phyloP scores from a whole-genome alignment of 2,888 invertebrate genomes.

The Unio pictorum region DNA sequence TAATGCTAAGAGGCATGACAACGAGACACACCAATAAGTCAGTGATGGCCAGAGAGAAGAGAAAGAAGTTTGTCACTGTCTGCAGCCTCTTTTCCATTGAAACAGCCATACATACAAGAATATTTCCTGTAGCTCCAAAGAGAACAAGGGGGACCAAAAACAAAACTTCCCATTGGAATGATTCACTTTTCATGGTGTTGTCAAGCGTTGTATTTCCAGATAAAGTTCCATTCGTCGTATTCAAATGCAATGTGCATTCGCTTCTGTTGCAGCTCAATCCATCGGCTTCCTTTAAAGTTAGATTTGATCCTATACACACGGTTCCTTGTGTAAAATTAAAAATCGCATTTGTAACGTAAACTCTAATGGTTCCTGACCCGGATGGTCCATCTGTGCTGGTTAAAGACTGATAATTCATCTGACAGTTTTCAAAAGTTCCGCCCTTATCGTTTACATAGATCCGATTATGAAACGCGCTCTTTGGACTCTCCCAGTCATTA shows the following conservation, averaged over 20 bases:
- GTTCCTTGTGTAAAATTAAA: no score
- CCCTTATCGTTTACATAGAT: no score
- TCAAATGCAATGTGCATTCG: not conserved
- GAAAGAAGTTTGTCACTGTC: constrained; percentile 95
- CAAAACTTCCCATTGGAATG: constrained; percentile 41
- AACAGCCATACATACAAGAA: constrained; percentile 93
- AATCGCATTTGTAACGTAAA: no score
- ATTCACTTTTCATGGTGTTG: not conserved
- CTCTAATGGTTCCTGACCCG: no score
- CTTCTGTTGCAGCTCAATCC: not conserved
- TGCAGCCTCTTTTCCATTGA: constrained; percentile 90
- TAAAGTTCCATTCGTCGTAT: not conserved
- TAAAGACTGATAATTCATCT: no score
- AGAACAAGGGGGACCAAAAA: constrained; percentile 48
- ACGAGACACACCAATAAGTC: constrained; percentile 93
- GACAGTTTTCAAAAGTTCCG: no score
- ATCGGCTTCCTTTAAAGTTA: no score
- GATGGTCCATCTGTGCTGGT: no score
- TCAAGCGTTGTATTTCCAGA: not conserved
- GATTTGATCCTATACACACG: no score
- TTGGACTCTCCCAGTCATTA: no score
- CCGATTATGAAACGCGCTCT: no score
- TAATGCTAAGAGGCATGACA: constrained; percentile 95
- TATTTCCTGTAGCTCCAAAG: constrained; percentile 79
- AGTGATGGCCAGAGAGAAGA: constrained; percentile 92